phyloP scores from a whole-genome alignment of 2,113 vertebrate species.

The human region GRCh38 chr12:94340501-94341000 shows the following conservation, averaged over 20 bases:
- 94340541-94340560: no score
- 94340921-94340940: not conserved
- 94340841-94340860: not conserved
- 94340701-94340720: no score
- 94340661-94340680: no score
- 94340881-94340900: not conserved
- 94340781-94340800: not conserved
- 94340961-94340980: not conserved
- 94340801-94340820: not conserved
- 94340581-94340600: no score
- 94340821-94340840: not conserved
- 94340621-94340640: no score
- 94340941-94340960: not conserved
- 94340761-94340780: not conserved
- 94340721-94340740: not conserved
- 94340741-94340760: not conserved
- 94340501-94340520: no score
- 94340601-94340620: no score
- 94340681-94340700: no score
- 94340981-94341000: not conserved
- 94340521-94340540: no score
- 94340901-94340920: not conserved
- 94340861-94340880: not conserved
- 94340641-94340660: no score
- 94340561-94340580: no score